Base-by-base conservation (phyloP, 2,797 vertebrate species). In the Harpagifer antarcticus region DNA sequence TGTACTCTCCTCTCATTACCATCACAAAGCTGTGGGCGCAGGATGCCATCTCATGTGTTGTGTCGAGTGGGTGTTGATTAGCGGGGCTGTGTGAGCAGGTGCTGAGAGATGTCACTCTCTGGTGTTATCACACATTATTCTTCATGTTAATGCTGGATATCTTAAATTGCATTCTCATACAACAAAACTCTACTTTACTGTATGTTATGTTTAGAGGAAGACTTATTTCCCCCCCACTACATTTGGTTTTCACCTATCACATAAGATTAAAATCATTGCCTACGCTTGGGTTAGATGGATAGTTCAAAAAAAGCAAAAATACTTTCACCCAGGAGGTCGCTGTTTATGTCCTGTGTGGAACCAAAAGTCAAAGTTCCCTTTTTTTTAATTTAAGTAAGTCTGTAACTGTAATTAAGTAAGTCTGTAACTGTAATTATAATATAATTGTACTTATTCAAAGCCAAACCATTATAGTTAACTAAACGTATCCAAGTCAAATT, bases 11-110 rank as follows among this genome's bases (percentile, higher is more conserved):
- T 50, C 20, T 72, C 56, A 60, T 78, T 77, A 37, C 42, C 65
- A 61, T 85, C 57, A 54, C 63, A 81, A 72, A 68, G 55, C 56
- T 1, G 33, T 75, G 33, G 48, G 71, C 62, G 78, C 42, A 68
- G 62, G 10, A 62, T 57, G 58, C 17, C 56, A 52, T 74, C 76
- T 84, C 16, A 56, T 52, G 68, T 61, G 16, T 64, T 62, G 23
- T 69, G 60, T 70, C 9, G 58, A 63, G 81, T 83, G 57, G 76
- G 78, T 79, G 71, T 82, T 86, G 53, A n/a, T 82, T 78, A 79
- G 74, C 79, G 70, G 67, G 73, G 42, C 59, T 74, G 56, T 74
- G 54, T 72, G 48, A 70, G 19, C 65, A 61, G 77, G 59, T 81
- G 45, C 64, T 68, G 72, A 27, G 40, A 78, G 53, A 81, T 63